Base-by-base conservation (phyloP, 2,113 vertebrate species). In the Typhlomys cinereus region DNA sequence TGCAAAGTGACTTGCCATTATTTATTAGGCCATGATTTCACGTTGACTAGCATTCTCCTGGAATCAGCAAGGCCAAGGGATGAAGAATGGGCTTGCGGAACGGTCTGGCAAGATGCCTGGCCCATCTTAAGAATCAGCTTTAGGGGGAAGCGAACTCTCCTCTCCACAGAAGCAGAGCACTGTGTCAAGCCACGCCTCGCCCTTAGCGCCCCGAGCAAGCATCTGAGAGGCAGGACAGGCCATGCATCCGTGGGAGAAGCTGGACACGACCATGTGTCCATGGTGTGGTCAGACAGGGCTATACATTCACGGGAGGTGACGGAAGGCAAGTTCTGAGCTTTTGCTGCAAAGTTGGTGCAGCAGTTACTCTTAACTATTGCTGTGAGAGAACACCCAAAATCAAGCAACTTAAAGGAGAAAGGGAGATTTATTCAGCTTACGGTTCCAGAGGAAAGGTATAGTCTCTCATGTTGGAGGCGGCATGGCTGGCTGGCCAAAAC, bases 1-100 rank as follows among this genome's bases (percentile, higher is more conserved):
- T 92, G 76, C 62, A 69, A 91, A 90, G 7, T 69, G 62, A 36
- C 57, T 91, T 78, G 44, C 36, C 23, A 31, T 88, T 94, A 95
- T 87, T 93, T 88, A 90, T 90, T 66, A 46, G 12, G 0, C 31
- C 29, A 41, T 23, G 66, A 48, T 44, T 80, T 66, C 66, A 66
- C 27, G 50, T 12, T 48, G 44, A 70, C 1, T 12, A n/a, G 29
- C 9, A 11, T 31, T 89, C 27, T 50, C 25, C n/a, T 46, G 41
- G 23, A 67, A 8, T 52, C 39, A 54, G 23, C 20, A 36, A 80
- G 71, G 27, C 2, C 15, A 82, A 21, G 34, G 21, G 61, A 70
- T 81, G 57, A 94, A 57, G n/a, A 27, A 59, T 4, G 64, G n/a
- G 18, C 52, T 66, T 34, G 17, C 6, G 18, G 1, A 29, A 71